A percentile compares a stretch with the other conserved stretches of the same genome.
phyloP scores from a whole-genome alignment of 1,140 invertebrate species.

The Leguminivora glycinivorella region DNA sequence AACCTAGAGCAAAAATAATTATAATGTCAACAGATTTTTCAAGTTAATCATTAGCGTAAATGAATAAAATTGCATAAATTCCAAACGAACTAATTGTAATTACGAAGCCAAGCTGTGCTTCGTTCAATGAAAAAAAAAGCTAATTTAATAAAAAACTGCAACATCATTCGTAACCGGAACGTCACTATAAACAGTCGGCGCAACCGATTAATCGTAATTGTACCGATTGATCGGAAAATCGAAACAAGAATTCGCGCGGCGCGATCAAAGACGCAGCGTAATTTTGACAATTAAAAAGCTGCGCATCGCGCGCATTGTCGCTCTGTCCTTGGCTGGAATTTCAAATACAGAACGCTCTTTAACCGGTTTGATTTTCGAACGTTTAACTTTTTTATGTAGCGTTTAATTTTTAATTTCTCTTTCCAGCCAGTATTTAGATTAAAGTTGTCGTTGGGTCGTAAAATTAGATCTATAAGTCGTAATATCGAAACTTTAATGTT shows the following conservation, averaged over 20 bases:
- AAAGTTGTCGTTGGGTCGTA: conserved; percentile 54
- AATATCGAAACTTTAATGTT: conserved; percentile 68
- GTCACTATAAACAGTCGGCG: conserved; percentile 16
- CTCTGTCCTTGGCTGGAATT: conserved; percentile 71
- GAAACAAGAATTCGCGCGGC: conserved; percentile 42
- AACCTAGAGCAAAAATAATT: background rate
- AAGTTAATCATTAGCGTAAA: background rate
- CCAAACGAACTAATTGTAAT: background rate
- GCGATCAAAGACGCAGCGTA: conserved; percentile 55
- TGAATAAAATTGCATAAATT: background rate
- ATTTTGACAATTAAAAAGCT: conserved; percentile 74
- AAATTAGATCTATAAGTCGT: conserved; percentile 68
- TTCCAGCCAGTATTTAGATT: conserved; percentile 23
- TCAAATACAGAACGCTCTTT: conserved; percentile 45
- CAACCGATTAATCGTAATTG: conserved; percentile 28
- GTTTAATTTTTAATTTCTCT: conserved; percentile 36
- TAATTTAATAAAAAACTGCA: conserved; percentile 5
- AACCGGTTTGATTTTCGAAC: conserved; percentile 53
- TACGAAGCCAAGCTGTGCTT: background rate
- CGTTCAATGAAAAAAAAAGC: background rate
- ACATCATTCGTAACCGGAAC: background rate
- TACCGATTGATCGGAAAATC: conserved; percentile 30
- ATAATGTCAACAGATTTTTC: background rate
- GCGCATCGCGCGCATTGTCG: conserved; percentile 59
- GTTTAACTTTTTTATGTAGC: conserved; percentile 36